These are phyloP conservation scores for Apostichopus leukothele DNA, from an alignment of 53 echinoderm and acorn worm species.

Conservation along the genomic window DNA sequence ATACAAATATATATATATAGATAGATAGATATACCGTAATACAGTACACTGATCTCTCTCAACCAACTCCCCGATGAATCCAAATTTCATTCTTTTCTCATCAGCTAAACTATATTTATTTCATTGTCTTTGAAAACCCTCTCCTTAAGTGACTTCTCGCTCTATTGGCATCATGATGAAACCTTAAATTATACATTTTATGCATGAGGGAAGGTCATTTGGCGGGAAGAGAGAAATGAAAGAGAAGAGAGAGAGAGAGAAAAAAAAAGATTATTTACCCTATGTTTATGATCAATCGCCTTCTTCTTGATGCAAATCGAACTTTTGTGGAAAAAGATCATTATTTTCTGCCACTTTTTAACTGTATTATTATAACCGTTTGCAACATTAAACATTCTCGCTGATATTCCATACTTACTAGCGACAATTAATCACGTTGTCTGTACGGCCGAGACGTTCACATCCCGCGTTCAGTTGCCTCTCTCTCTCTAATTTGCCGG, in stretches of 20 bases:
- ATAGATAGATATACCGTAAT: background rate
- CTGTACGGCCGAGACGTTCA: conserved; percentile 22
- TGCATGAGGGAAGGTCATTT: conserved; percentile 47
- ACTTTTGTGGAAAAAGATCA: conserved; percentile 1
- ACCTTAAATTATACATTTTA: conserved; percentile 50
- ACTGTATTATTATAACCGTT: background rate
- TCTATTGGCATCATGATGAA: conserved; percentile 24
- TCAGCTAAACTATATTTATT: conserved; percentile 29
- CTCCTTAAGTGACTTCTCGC: conserved; percentile 43
- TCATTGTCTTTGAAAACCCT: conserved; percentile 43
- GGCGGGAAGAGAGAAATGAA: conserved; percentile 14
- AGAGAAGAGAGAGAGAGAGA: background rate
- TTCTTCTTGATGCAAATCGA: conserved; percentile 31
- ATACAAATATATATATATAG: too few relatives aligned
- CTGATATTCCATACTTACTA: conserved; percentile 9
- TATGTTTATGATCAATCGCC: conserved; percentile 36
- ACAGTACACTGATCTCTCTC: background rate
- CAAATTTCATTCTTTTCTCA: conserved; percentile 36
- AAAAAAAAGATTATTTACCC: conserved; percentile 35
- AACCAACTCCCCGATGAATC: background rate
- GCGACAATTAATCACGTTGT: conserved; percentile 41
- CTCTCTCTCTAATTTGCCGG: conserved; percentile 38
- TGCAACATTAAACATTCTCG: conserved; percentile 38
- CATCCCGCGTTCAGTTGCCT: conserved; percentile 39
- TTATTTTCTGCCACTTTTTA: conserved; percentile 17